A percentile compares a stretch with the other conserved stretches of the same genome.
These are phyloP conservation scores for Euschistus heros DNA, from an alignment of 1,140 invertebrate species.

Conservation along the genomic window DNA sequence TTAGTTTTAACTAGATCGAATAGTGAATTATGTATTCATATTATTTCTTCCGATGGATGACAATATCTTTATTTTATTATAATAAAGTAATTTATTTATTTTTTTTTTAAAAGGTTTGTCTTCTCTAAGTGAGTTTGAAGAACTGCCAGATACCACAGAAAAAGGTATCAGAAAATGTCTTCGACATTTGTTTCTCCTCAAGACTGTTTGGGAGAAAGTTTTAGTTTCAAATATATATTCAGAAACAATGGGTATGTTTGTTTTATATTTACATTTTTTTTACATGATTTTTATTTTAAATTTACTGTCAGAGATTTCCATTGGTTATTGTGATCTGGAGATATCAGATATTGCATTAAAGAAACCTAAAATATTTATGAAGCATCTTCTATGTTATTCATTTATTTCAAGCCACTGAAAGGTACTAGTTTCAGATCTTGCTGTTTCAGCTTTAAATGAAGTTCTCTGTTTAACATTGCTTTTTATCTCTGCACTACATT, in stretches of 20 bases:
- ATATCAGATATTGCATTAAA: no score
- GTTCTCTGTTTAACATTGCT: no score
- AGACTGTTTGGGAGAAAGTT: slow-evolving; percentile 74
- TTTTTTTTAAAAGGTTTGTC: slow-evolving; percentile 46
- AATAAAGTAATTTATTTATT: neutral
- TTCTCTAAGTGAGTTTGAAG: slow-evolving; percentile 38
- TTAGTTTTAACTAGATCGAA: neutral
- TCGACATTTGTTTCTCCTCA: slow-evolving; percentile 68
- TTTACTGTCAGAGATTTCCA: no score
- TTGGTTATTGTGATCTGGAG: no score
- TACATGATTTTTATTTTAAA: slow-evolving; percentile 22
- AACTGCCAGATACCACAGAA: slow-evolving; percentile 52
- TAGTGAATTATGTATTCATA: neutral
- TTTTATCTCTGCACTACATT: no score
- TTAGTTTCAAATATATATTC: slow-evolving; percentile 57
- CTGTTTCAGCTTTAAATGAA: no score
- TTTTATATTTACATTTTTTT: slow-evolving; percentile 16
- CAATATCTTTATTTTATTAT: no score
- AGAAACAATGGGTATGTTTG: slow-evolving; percentile 43
- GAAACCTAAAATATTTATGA: no score
- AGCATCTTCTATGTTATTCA: no score
- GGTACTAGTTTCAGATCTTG: no score
- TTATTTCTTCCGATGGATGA: neutral
- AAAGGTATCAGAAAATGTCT: slow-evolving; percentile 68
- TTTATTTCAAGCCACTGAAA: no score